These are phyloP conservation scores for Sceloporus tristichus DNA, from an alignment of 2,113 vertebrate genomes.

Conservation along the genomic window DNA sequence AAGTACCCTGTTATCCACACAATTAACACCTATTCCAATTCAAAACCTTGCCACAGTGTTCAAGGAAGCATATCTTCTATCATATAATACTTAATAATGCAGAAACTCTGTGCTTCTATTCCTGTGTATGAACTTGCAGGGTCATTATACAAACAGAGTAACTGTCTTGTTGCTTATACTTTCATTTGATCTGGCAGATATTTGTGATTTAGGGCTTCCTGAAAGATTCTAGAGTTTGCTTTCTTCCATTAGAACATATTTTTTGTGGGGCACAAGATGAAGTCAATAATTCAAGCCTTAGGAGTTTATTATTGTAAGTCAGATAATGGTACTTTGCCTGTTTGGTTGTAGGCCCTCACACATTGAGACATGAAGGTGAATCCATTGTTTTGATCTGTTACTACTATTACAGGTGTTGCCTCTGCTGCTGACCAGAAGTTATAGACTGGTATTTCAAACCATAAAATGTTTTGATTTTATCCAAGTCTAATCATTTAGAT, in stretches of 20 bases:
- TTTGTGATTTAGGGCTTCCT: neutral
- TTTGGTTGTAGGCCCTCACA: neutral
- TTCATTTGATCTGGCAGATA: neutral
- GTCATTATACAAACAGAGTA: neutral
- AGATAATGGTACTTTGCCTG: neutral
- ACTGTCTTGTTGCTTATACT: neutral
- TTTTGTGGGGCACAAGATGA: neutral
- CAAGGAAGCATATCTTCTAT: neutral
- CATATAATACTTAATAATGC: neutral
- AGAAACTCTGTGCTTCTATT: neutral
- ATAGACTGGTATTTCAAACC: no score
- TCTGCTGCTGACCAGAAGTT: no score
- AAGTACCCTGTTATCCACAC: neutral
- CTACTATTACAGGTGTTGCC: no score
- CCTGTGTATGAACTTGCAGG: neutral
- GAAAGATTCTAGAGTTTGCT: neutral
- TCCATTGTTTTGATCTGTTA: neutral
- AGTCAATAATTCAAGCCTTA: neutral
- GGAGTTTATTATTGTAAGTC: neutral
- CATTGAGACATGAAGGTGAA: neutral
- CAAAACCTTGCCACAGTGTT: neutral
- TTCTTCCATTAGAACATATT: neutral
- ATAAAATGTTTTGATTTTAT: no score
- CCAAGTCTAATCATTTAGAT: neutral
- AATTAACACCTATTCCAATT: slow-evolving; percentile 14